phyloP scores from a whole-genome alignment of 2,113 vertebrate species.

The Carlito syrichta region DNA sequence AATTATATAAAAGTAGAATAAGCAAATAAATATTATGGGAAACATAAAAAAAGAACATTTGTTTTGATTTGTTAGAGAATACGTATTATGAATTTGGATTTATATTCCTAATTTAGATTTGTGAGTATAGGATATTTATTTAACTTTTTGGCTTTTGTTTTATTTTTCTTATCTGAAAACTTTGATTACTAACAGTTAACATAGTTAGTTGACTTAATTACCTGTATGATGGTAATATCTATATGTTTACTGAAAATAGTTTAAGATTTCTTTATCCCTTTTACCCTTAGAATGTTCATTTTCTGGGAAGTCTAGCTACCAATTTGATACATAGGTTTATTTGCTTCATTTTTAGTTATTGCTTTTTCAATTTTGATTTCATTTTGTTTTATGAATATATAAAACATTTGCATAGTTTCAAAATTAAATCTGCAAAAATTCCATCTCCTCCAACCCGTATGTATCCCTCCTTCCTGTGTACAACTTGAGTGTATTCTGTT shows the following conservation, averaged over 20 bases:
- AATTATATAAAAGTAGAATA: too few relatives aligned
- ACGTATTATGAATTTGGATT: neutral
- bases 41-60: too few relatives aligned
- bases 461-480: neutral
- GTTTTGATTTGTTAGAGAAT: conserved; percentile 25
- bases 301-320: neutral
- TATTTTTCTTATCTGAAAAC: conserved; percentile 42
- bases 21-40: too few relatives aligned
- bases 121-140: neutral
- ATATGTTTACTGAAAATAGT: neutral
- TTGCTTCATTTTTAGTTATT: conserved; percentile 16
- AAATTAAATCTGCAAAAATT: conserved; percentile 33
- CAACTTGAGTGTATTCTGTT: neutral
- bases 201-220: conserved; percentile 8
- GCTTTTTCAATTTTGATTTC: neutral
- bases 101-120: conserved; percentile 12
- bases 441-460: neutral
- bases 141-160: conserved; percentile 38
- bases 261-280: conserved; percentile 4
- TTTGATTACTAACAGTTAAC: neutral
- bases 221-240: neutral
- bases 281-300: neutral
- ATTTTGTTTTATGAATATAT: conserved; percentile 12
- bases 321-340: neutral
- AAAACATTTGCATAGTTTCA: conserved; percentile 21